Base-by-base conservation (phyloP, 2,888 invertebrate genomes). In the Congeria kusceri region DNA sequence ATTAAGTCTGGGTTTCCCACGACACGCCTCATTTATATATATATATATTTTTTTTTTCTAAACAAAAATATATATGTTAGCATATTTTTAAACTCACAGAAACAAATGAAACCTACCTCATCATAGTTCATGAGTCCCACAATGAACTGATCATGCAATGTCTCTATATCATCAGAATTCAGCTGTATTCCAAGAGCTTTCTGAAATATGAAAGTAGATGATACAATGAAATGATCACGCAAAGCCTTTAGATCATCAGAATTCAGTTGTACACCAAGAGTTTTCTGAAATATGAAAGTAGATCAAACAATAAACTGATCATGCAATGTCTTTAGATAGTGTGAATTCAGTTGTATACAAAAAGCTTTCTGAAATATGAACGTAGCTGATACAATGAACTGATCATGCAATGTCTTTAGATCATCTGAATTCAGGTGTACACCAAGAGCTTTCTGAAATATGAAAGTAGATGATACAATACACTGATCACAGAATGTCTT, bases 321-420 rank as follows among this genome's bases (percentile, higher is more conserved):
- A 39, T 62, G n/a, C 9, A 70, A 27, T 4, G n/a, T 11, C 28
- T 53, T 39, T 20, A 53, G 46, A 23, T 70, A 61, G 2, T 62
- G 39, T 53, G 15, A 28, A 11, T 58, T 59, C 27, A 68, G 39
- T 3, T 47, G 61, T 25, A 62, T 7, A n/a, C 62, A 28, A 53
- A 49, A 4, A 4, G 18, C 49, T 49, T 61, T 61, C 70, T 69
- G 47, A 4, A 66, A 69, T n/a, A n/a, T n/a, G n/a, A n/a, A n/a
- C n/a, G n/a, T n/a, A n/a, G n/a, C n/a, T n/a, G n/a, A n/a, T n/a
- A 61, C 62, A 9, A 49, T 9, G 53, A 70, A 70, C 70, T 70
- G 61, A 49, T 61, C 44, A 39, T 62, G n/a, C 9, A 70, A 27
- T 4, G n/a, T 11, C 28, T 53, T 39, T 20, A 53, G 46, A 23